These are phyloP conservation scores for Myathropa florea DNA, from an alignment of 2,888 invertebrate species.

Conservation along the genomic window DNA sequence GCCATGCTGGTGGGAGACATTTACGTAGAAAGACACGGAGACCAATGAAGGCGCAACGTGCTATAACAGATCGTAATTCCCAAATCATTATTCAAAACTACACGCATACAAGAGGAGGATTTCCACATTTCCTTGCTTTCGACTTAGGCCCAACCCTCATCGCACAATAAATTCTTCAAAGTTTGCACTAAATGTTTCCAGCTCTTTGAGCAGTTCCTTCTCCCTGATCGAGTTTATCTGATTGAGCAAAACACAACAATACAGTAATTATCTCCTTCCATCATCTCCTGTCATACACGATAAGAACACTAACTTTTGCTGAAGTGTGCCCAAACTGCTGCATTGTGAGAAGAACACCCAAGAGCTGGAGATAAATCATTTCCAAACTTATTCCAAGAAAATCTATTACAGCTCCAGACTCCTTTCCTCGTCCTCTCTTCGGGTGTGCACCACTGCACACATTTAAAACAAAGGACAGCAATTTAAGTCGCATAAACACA, in stretches of 20 bases:
- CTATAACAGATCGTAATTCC: too few species aligned
- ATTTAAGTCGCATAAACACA: constrained; percentile 37
- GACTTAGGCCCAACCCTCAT: not conserved
- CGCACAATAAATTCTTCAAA: not conserved
- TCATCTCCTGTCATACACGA: not conserved
- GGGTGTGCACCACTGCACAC: constrained; percentile 3
- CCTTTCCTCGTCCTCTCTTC: not conserved
- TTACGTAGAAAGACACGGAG: too few species aligned
- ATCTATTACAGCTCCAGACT: constrained; percentile 3
- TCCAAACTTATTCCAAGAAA: not conserved
- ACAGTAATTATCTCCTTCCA: not conserved
- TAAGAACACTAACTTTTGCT: not conserved
- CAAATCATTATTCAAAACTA: too few species aligned
- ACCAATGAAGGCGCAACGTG: too few species aligned
- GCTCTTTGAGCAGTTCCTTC: too few species aligned
- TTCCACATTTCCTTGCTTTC: too few species aligned
- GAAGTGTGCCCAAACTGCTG: not conserved
- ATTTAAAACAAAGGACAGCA: constrained; percentile 35
- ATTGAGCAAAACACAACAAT: not conserved
- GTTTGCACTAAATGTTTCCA: not conserved
- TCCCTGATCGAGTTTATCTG: not conserved
- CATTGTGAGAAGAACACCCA: not conserved
- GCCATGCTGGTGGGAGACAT: too few species aligned
- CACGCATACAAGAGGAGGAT: too few species aligned
- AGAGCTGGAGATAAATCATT: not conserved